Evolutionary conservation across 2,797 vertebrate genomes (phyloP).

Genomic region (Salarias fasciatus): DNA sequence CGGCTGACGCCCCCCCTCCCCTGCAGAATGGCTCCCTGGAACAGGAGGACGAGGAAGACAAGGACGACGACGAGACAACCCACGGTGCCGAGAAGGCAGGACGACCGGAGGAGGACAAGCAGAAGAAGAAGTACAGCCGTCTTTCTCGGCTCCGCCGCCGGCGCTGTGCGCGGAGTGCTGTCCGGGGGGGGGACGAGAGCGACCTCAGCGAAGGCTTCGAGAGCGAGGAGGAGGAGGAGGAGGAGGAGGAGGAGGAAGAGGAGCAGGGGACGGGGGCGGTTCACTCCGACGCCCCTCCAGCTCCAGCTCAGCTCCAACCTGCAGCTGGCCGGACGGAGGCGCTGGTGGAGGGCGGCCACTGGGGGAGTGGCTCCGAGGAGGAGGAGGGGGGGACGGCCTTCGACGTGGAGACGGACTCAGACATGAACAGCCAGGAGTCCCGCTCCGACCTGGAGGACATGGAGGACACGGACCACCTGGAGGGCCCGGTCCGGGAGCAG

Average conservation of each 20-base stretch:
- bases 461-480: slow-evolving; percentile 82
- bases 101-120: slow-evolving; percentile 73
- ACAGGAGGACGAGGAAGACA: slow-evolving; percentile 77
- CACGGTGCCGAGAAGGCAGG: slow-evolving; percentile 42
- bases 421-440: slow-evolving; percentile 99
- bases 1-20: slow-evolving; percentile 38
- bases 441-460: slow-evolving; percentile 97
- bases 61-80: slow-evolving; percentile 71
- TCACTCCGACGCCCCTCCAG: slow-evolving; percentile 13
- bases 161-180: slow-evolving; percentile 85
- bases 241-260: slow-evolving; percentile 72
- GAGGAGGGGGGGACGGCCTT: slow-evolving; percentile 93
- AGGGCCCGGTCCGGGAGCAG: slow-evolving; percentile 50
- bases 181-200: slow-evolving; percentile 89
- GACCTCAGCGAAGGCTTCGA: slow-evolving; percentile 98
- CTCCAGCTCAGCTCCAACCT: slow-evolving; percentile 33
- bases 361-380: slow-evolving; percentile 90
- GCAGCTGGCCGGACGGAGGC: slow-evolving; percentile 57
- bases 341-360: slow-evolving; percentile 81
- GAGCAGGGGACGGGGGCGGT: no score
- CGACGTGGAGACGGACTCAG: slow-evolving; percentile 94
- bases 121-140: slow-evolving; percentile 91
- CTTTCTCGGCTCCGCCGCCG: slow-evolving; percentile 91
- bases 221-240: slow-evolving; percentile 84
- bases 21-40: slow-evolving; percentile 84